Conservation (phyloP, 2,797 vertebrate species). For the Siniperca undulata region DNA sequence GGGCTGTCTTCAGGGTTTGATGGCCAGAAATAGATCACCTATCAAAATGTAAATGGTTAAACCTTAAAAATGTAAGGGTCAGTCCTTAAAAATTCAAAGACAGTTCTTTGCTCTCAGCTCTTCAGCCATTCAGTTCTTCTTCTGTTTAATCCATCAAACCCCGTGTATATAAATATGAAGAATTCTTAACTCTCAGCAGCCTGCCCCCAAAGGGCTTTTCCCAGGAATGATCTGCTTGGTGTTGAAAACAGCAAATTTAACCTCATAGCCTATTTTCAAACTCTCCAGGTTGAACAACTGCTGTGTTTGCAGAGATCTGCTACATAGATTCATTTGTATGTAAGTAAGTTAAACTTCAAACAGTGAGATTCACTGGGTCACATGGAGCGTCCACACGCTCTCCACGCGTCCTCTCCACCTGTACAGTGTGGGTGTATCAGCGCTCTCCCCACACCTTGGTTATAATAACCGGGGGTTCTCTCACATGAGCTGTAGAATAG, state of each 20-base stretch:
- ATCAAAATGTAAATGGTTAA: no score
- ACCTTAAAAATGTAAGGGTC: no score
- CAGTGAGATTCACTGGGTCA: background rate
- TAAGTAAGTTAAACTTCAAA: background rate
- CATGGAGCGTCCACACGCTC: background rate
- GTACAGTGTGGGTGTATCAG: constrained; percentile 5
- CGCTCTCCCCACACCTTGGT: constrained; percentile 28
- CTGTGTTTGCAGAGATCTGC: background rate
- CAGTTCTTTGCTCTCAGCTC: no score
- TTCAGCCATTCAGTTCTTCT: no score
- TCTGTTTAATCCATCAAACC: no score
- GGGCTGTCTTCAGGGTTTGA: background rate
- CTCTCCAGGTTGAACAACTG: background rate
- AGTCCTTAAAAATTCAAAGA: no score
- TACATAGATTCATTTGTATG: background rate
- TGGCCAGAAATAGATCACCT: background rate
- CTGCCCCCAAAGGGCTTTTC: background rate
- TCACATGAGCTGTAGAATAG: constrained; percentile 5
- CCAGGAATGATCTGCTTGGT: background rate
- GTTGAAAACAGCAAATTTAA: no score
- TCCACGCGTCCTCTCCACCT: background rate
- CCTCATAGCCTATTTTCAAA: background rate
- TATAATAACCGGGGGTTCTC: constrained; percentile 14
- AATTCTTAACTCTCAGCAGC: background rate
- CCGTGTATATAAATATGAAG: background rate